These are phyloP conservation scores for Podotricha telesiphe DNA, from an alignment of 2,888 invertebrate species.

Conservation along the genomic window DNA sequence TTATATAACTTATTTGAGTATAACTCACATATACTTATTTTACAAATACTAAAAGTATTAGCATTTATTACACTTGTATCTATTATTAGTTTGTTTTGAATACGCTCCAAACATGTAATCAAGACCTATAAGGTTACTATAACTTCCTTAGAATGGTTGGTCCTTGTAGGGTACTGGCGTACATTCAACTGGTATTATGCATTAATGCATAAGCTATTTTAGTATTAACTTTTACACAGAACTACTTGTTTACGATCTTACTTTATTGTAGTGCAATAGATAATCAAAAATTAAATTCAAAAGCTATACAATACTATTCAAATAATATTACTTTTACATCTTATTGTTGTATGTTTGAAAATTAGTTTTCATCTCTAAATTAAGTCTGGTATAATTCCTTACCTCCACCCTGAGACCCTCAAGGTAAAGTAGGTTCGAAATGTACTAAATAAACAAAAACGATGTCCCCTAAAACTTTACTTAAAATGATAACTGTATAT, in stretches of 20 bases:
- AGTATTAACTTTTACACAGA: conserved; percentile 10
- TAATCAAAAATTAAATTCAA: neutral
- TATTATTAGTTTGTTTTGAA: conserved; percentile 19
- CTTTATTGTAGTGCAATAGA: neutral
- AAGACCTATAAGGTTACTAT: conserved; percentile 25
- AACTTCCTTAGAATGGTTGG: conserved; percentile 10
- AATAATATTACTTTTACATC: neutral
- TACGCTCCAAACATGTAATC: conserved; percentile 18
- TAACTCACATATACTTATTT: too few relatives aligned
- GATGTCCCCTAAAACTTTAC: too few relatives aligned
- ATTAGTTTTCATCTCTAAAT: too few relatives aligned
- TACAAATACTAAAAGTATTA: neutral
- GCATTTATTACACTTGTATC: neutral
- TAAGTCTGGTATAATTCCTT: too few relatives aligned
- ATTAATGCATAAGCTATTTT: conserved; percentile 26
- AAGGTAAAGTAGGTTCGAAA: too few relatives aligned
- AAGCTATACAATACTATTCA: neutral
- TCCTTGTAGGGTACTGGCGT: conserved; percentile 22
- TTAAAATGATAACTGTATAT: too few relatives aligned
- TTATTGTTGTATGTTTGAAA: too few relatives aligned
- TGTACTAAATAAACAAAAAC: too few relatives aligned
- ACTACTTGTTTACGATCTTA: conserved; percentile 2
- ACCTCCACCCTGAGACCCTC: too few relatives aligned
- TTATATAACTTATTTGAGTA: too few relatives aligned
- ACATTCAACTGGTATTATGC: conserved; percentile 27